Conservation (phyloP, 2,797 vertebrate species). For the Alauda arvensis region DNA sequence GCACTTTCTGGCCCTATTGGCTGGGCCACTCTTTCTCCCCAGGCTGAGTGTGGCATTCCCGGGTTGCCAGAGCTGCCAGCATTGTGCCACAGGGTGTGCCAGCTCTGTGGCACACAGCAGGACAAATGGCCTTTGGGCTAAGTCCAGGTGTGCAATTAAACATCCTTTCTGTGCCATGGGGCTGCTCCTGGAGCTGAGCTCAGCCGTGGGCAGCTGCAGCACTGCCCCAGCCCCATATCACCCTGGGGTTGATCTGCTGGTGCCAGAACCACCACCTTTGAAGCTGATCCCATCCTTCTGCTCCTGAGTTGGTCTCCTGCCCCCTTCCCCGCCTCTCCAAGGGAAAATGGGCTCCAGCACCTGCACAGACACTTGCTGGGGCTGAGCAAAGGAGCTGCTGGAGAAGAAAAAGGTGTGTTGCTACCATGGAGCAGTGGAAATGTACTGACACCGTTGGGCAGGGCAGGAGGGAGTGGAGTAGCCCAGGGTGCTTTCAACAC, state of each 20-base stretch:
- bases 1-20: background rate
- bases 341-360: background rate
- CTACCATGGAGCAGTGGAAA: background rate
- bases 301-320: background rate
- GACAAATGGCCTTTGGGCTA: background rate
- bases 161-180: rapidly evolving
- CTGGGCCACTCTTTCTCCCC: background rate
- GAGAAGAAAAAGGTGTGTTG: background rate
- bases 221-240: background rate
- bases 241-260: background rate
- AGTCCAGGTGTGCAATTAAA: background rate
- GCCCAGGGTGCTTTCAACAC: background rate
- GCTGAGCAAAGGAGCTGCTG: background rate
- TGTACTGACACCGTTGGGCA: background rate
- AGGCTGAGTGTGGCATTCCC: background rate
- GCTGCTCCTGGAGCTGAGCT: background rate
- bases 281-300: background rate
- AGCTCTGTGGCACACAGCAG: background rate
- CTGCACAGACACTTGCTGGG: background rate
- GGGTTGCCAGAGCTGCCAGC: background rate
- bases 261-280: background rate
- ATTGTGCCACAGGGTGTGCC: background rate
- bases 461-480: background rate
- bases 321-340: background rate
- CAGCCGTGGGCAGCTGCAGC: background rate